phyloP scores from a whole-genome alignment of 2,113 vertebrate genomes.

The Pygoscelis adeliae region DNA sequence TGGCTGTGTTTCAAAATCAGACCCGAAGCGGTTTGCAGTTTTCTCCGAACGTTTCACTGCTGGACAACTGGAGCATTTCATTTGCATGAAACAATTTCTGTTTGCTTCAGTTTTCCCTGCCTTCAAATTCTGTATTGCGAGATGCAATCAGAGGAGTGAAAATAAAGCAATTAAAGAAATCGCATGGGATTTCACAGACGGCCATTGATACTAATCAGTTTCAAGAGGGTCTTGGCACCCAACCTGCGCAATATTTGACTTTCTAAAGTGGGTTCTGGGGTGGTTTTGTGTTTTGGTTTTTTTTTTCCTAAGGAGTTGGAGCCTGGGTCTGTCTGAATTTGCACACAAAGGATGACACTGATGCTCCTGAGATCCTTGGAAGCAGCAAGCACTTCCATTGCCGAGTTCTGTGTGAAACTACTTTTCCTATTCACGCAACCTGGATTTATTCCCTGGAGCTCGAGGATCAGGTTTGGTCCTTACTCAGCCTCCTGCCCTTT shows the following conservation, averaged over 20 bases:
- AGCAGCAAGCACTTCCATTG: neutral
- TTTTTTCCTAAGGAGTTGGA: neutral
- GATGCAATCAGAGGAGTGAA: constrained; percentile 17
- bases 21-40: neutral
- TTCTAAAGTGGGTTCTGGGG: neutral
- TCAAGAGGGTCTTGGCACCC: constrained; percentile 41
- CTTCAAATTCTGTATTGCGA: neutral
- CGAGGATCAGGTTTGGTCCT: neutral
- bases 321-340: neutral
- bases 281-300: too few species aligned
- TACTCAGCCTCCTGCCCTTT: neutral
- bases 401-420: neutral
- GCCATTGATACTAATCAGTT: constrained; percentile 1
- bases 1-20: neutral
- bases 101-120: neutral
- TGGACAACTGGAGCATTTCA: neutral
- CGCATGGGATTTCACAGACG: neutral
- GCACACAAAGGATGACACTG: neutral
- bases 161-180: constrained; percentile 49
- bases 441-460: neutral
- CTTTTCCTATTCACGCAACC: neutral
- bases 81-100: neutral
- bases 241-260: constrained; percentile 5
- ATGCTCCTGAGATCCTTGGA: neutral
- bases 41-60: neutral